phyloP scores from a whole-genome alignment of 2,888 invertebrate genomes.

The Nomada flava region DNA sequence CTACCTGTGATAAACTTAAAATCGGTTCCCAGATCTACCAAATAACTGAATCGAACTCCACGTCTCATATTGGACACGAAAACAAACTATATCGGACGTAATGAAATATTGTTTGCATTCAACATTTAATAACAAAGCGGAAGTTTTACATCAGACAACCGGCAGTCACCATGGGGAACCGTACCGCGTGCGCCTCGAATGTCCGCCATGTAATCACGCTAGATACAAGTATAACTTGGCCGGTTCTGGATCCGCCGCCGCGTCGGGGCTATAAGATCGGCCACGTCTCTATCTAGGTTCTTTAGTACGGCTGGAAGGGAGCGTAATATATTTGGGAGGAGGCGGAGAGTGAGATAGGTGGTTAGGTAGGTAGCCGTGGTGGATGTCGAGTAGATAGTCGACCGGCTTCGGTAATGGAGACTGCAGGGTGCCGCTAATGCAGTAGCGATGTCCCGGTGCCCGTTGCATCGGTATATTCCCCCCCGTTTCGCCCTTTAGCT shows the following conservation, averaged over 20 bases:
- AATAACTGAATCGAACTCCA: too few relatives aligned
- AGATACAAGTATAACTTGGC: slow-evolving; percentile 4
- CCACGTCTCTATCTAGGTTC: slow-evolving; percentile 80
- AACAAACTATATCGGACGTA: too few relatives aligned
- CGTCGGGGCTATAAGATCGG: slow-evolving; percentile 77
- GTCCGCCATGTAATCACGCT: slow-evolving; percentile 27
- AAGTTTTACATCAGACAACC: too few relatives aligned
- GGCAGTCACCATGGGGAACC: too few relatives aligned
- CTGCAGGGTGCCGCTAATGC: slow-evolving; percentile 84
- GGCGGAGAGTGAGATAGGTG: slow-evolving; percentile 75
- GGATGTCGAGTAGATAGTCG: slow-evolving; percentile 81
- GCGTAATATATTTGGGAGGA: slow-evolving; percentile 80
- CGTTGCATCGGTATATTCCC: slow-evolving; percentile 73
- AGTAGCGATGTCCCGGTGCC: slow-evolving; percentile 83
- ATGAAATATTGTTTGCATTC: too few relatives aligned
- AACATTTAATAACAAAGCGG: too few relatives aligned
- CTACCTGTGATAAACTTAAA: too few relatives aligned
- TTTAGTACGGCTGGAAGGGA: slow-evolving; percentile 69
- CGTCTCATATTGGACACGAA: too few relatives aligned
- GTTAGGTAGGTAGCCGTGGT: slow-evolving; percentile 77
- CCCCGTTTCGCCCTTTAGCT: slow-evolving; percentile 58
- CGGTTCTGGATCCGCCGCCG: slow-evolving; percentile 46
- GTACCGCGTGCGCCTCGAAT: not conserved
- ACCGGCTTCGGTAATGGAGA: slow-evolving; percentile 82
- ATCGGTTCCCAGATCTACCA: too few relatives aligned